Evolutionary conservation across 2,888 invertebrate species (phyloP), one percentile per base, ranked within the genome.

Genomic region (Leptodirus hochenwartii): DNA sequence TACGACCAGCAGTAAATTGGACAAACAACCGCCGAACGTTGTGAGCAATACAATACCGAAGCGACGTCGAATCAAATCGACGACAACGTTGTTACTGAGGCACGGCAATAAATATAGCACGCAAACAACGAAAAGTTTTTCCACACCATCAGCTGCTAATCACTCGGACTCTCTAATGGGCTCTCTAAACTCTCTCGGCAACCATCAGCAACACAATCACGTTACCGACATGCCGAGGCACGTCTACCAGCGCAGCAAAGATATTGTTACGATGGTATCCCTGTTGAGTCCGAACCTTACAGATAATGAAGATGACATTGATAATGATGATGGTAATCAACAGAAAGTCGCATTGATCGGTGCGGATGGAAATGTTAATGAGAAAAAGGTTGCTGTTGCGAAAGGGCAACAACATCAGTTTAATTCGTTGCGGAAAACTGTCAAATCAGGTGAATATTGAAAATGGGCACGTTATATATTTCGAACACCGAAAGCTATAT

Each of bases 181-280:
- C n/a, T n/a, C n/a, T n/a, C n/a, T n/a, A n/a, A n/a, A n/a, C n/a
- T n/a, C n/a, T n/a, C n/a, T n/a, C n/a, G n/a, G n/a, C n/a, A n/a
- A n/a, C n/a, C n/a, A n/a, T n/a, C n/a, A n/a, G n/a, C n/a, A n/a
- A n/a, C n/a, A n/a, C n/a, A n/a, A n/a, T n/a, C n/a, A n/a, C n/a
- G n/a, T n/a, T 8, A 20, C 8, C 8, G 20, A 20, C 20, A n/a
- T 20, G 20, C 20, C 20, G 20, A 20, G 8, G 20, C 8, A 8
- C 20, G 36, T 39, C 16, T 41, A 49, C 34, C 47, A n/a, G n/a
- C n/a, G n/a, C n/a, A n/a, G 46, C 3, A 42, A 44, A 2, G 62
- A 61, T 23, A 56, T 75, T 17, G 62, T 71, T 2, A 75, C 75
- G 0, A 64, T 74, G 61, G 71, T 75, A 0, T 73, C 73, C 1